These are phyloP conservation scores for Prolemur simus DNA, from an alignment of 2,113 vertebrate species.

Conservation along the genomic window DNA sequence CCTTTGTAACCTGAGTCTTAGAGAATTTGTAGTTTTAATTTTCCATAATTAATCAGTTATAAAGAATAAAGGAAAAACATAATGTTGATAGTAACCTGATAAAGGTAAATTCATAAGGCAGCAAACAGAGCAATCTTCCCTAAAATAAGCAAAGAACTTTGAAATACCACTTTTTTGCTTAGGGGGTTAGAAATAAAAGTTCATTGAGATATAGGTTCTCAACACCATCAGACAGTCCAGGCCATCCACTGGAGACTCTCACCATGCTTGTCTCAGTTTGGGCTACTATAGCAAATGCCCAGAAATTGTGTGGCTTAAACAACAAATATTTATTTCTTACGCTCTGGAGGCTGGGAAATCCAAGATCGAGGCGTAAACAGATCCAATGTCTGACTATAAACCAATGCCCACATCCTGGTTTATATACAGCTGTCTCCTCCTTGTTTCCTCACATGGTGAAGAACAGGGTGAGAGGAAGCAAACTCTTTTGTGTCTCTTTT, in stretches of 20 bases:
- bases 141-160: neutral
- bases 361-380: neutral
- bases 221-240: neutral
- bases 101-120: neutral
- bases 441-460: neutral
- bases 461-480: neutral
- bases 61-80: neutral
- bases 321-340: neutral
- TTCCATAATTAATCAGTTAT: neutral
- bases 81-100: neutral
- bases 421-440: neutral
- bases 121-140: neutral
- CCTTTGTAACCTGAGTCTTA: neutral
- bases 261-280: neutral
- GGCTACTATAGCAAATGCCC: neutral
- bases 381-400: neutral
- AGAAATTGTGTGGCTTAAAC: neutral
- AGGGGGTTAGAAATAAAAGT: neutral
- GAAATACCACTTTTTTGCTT: neutral
- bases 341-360: neutral
- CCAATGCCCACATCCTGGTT: neutral
- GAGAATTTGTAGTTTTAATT: neutral
- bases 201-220: neutral
- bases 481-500: neutral
- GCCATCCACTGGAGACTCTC: accelerated